Conservation (phyloP, 2,113 vertebrate species). For the Ciconia stormi region DNA sequence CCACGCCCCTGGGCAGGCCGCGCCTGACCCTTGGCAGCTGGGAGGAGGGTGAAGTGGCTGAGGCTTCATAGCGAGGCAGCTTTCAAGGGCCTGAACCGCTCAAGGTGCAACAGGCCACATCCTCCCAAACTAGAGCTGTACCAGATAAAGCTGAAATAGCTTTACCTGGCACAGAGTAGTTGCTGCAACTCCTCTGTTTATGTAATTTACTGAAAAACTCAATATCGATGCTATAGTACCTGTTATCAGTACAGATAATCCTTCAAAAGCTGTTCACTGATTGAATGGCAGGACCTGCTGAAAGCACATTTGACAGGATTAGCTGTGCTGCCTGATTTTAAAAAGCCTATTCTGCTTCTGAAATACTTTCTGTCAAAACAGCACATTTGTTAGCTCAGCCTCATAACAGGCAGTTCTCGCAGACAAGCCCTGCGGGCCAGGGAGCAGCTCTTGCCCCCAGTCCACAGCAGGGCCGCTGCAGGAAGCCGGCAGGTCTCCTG, state of each 20-base stretch:
- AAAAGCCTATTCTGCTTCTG: neutral
- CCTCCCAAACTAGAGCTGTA: fast-evolving
- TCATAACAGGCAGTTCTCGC: fast-evolving
- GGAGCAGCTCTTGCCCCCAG: neutral
- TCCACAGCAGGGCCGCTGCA: neutral
- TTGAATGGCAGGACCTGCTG: neutral
- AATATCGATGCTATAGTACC: fast-evolving
- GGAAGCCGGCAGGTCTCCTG: neutral
- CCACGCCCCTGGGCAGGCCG: no score
- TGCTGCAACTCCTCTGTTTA: fast-evolving
- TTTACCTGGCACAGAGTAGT: no score
- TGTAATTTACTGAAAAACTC: no score
- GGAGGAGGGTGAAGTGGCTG: fast-evolving
- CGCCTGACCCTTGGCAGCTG: fast-evolving
- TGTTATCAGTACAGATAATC: fast-evolving
- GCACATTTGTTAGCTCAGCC: neutral
- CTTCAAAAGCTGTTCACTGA: neutral
- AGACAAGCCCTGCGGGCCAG: fast-evolving
- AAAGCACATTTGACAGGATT: neutral
- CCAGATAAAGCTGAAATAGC: fast-evolving
- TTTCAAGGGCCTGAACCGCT: no score
- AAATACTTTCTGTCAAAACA: neutral
- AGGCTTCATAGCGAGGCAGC: neutral
- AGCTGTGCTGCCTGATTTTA: no score
- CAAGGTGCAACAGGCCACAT: fast-evolving